Evolutionary conservation across 2,797 vertebrate genomes (phyloP), one percentile per base, ranked within the genome.

Genomic region (Steatocranus sp.): DNA sequence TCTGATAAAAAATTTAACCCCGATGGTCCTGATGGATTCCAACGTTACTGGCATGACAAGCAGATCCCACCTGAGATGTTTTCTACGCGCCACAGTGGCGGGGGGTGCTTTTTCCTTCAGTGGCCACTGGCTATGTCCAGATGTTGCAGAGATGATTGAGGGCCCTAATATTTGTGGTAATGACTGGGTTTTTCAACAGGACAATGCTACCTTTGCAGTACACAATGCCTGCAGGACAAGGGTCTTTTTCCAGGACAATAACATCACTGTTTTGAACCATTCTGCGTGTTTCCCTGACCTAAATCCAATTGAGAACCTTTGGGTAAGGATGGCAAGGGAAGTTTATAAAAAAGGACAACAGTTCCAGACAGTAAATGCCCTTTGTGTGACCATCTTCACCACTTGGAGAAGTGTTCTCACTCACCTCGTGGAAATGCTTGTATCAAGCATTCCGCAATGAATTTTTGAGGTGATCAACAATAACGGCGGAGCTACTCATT

Each of bases 81-180:
- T 54, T 54, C 4, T 27, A 54, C 0, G 0, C 1, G 12, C 4
- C 51, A 53, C 7, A 53, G 51, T 54, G 23, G 51, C 3, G 7
- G 51, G 51, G 7, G 0, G 1, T 15, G 51, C 51, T 54, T 54
- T 54, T 54, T 27, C 51, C 51, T 54, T 54, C 3, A 54, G 7
- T 1, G 23, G 23, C 51, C 23, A 15, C 51, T 54, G 23, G 51
- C 12, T 27, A 54, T 54, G 51, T 54, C 51, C 51, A 54, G 51
- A 27, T 15, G 51, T 54, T 54, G 51, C 23, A 27, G 51, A 54
- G 51, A 27, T 53, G 23, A 25, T 2, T 54, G 51, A 27, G 12
- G 51, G 4, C 51, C 23, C 23, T 54, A 12, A 54, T 27, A 23
- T 54, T 15, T 27, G 51, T 54, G 23, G 51, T 54, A 23, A 23